These are phyloP conservation scores for Gonocerus acuteangulatus DNA, from an alignment of 2,888 invertebrate species.

Conservation along the genomic window DNA sequence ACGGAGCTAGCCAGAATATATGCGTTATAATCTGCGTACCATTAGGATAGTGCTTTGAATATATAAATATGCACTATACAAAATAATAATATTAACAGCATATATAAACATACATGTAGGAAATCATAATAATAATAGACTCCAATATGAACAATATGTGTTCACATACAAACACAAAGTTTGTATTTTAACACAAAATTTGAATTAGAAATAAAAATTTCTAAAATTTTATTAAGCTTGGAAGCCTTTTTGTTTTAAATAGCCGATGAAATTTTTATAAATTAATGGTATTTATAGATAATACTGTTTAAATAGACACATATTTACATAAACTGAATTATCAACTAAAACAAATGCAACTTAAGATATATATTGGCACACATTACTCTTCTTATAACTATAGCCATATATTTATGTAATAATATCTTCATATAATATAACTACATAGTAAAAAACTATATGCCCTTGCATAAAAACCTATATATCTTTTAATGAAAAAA, in stretches of 20 bases:
- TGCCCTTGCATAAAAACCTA: slow-evolving; percentile 14
- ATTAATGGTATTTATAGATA: slow-evolving; percentile 19
- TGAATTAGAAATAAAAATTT: no score
- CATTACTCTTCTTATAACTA: slow-evolving; percentile 18
- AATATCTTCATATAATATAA: background rate
- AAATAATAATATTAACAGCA: no score
- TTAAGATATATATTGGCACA: slow-evolving; percentile 26
- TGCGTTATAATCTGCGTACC: background rate
- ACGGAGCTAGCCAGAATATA: background rate
- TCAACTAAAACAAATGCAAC: slow-evolving; percentile 7
- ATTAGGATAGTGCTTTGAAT: background rate
- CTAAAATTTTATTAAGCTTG: no score
- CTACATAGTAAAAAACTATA: slow-evolving; percentile 25
- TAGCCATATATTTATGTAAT: background rate
- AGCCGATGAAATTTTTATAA: slow-evolving; percentile 3
- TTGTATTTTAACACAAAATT: no score
- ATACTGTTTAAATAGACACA: slow-evolving; percentile 15
- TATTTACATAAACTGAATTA: slow-evolving; percentile 8
- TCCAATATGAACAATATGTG: no score
- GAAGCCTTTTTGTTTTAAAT: no score
- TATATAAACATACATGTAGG: no score
- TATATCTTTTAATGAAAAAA: slow-evolving; percentile 16
- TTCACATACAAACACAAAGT: no score
- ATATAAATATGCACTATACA: no score
- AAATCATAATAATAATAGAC: no score